A percentile compares a stretch with the other conserved stretches of the same genome.
Evolutionary conservation across 2,113 vertebrate species (phyloP).

Genomic region (Felis chaus): DNA sequence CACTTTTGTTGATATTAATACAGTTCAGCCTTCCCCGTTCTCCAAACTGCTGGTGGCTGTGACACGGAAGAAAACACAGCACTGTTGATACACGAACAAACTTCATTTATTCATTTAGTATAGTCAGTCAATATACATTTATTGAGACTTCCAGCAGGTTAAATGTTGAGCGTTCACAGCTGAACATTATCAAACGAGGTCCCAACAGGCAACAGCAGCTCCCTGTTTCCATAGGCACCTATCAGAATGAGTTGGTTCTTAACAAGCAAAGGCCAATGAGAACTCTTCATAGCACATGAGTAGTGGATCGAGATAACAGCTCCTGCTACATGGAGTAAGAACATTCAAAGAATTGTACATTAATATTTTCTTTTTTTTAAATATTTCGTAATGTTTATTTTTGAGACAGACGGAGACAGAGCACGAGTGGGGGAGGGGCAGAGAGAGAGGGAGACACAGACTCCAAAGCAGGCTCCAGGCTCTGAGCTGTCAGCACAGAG

Average conservation of each 20-base stretch:
- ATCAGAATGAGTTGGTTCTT: background rate
- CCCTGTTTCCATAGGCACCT: background rate
- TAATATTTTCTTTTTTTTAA: background rate
- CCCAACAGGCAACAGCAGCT: background rate
- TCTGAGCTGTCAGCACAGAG: no score
- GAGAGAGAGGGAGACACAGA: no score
- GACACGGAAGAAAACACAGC: background rate
- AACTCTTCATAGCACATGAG: background rate
- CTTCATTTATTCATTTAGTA: background rate
- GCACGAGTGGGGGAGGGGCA: no score
- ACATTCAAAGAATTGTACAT: background rate
- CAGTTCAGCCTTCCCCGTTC: constrained; percentile 3
- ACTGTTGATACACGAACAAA: background rate
- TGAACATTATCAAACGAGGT: background rate
- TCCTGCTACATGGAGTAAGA: background rate
- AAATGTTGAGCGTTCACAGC: background rate
- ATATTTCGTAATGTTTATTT: no score
- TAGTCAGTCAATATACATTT: background rate
- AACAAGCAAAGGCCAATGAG: background rate
- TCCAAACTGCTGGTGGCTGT: background rate
- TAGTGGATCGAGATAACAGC: background rate
- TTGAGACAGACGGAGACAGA: no score
- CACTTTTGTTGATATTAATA: constrained; percentile 60
- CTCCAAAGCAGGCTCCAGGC: no score
- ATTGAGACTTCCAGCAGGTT: background rate